These are phyloP conservation scores for Myotis myotis DNA, from an alignment of 2,797 vertebrate species.

Conservation along the genomic window DNA sequence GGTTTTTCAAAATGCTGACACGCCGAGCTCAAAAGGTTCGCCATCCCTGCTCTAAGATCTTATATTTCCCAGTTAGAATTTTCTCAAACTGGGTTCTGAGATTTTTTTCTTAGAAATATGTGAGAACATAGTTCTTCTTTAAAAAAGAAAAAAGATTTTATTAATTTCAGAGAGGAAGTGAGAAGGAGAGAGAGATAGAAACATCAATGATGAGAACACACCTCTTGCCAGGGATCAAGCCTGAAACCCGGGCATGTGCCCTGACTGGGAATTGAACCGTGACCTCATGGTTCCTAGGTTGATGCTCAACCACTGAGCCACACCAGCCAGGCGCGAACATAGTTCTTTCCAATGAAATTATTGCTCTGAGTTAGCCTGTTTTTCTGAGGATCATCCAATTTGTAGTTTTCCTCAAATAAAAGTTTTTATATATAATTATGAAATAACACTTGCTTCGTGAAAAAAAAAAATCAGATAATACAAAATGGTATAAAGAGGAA, in stretches of 20 bases:
- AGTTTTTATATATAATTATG: background rate
- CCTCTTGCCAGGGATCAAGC: too few relatives aligned
- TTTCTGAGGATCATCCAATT: background rate
- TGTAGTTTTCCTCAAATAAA: background rate
- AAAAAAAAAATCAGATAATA: background rate
- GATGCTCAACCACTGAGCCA: background rate
- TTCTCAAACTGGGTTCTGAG: background rate
- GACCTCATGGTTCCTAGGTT: background rate
- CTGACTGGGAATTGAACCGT: background rate
- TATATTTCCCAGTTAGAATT: background rate
- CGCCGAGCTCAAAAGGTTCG: too few relatives aligned
- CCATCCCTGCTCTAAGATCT: background rate
- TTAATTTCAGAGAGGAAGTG: too few relatives aligned
- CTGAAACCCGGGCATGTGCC: background rate
- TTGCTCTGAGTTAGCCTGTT: background rate
- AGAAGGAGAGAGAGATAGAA: too few relatives aligned
- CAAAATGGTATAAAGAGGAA: background rate
- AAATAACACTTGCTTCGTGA: background rate
- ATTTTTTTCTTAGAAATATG: background rate
- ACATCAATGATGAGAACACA: too few relatives aligned
- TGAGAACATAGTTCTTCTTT: background rate
- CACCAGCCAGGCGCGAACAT: background rate
- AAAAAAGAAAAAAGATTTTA: too few relatives aligned
- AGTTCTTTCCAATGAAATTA: background rate
- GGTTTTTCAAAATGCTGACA: too few relatives aligned